Base-by-base conservation (phyloP, 1,140 invertebrate genomes). In the Drosophila punjabiensis region DNA sequence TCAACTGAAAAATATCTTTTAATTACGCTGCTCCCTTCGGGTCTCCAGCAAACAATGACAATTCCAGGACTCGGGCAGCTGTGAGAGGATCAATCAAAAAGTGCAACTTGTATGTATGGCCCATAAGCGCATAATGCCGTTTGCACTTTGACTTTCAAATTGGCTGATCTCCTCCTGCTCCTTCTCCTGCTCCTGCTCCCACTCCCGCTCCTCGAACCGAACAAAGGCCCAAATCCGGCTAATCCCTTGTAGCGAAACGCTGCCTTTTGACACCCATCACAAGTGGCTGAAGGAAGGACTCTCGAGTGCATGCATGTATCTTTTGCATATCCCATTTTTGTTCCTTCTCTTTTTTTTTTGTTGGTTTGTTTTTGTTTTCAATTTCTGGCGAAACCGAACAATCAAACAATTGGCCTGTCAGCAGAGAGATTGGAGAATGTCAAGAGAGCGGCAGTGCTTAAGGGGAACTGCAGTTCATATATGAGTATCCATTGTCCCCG, bases 261-360 rank as follows among this genome's bases (percentile, higher is more conserved):
- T 90, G 85, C 86, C 85, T 89, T 88, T 89, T 88, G 85, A 88
- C 85, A 88, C 85, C 78, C 85, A 85, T 88, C 85, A 58, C 55
- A 89, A 88, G 81, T 79, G 73, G 61, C 77, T 78, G 68, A 89
- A 63, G 48, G 79, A 77, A 85, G 84, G 85, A 89, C 81, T 70
- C 61, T 83, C 52, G 71, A 79, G 18, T 79, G 53, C 55, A 58
- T n/a, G 14, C 55, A 39, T 64, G 66, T 78, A 59, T 79, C 75
- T 71, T 79, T 79, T 79, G 76, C 76, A 79, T 79, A 76, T 39
- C 50, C 65, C 37, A 58, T 32, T 59, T 14, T 39, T 32, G 50
- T 14, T 45, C 45, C 5, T 48, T n/a, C n/a, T n/a, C n/a, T n/a
- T n/a, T n/a, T 70, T 50, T 59, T 47, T 80, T 75, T 63, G 43